Evolutionary conservation across 2,113 vertebrate genomes (phyloP).

Genomic region (Vireo altiloquus): DNA sequence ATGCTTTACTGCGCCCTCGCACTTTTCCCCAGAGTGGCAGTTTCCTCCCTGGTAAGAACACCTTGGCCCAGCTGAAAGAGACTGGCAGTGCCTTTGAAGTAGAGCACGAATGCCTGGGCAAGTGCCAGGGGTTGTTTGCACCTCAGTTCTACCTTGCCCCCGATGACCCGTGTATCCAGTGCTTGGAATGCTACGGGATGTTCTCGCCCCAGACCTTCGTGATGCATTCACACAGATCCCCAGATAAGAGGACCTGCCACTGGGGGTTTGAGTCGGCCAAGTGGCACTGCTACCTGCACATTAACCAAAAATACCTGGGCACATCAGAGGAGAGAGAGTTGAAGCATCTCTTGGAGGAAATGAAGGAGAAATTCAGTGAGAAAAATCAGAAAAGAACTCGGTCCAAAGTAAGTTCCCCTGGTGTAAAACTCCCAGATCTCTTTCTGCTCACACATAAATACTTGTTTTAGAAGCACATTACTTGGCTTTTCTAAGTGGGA

Average conservation of each 20-base stretch:
- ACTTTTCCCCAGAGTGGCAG: constrained; percentile 79
- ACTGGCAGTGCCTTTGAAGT: constrained; percentile 92
- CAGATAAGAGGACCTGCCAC: constrained; percentile 98
- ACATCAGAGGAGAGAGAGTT: constrained; percentile 83
- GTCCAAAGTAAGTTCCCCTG: constrained; percentile 86
- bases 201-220: constrained; percentile 97
- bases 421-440: not conserved
- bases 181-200: constrained; percentile 92
- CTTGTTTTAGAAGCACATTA: not conserved
- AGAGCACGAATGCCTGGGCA: constrained; percentile 96
- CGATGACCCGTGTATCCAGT: constrained; percentile 92
- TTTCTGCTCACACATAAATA: not conserved
- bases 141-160: constrained; percentile 92
- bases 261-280: constrained; percentile 98
- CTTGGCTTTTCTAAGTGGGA: constrained; percentile 7
- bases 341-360: constrained; percentile 87
- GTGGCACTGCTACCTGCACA: constrained; percentile 97
- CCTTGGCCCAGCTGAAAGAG: constrained; percentile 84
- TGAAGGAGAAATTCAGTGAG: constrained; percentile 94
- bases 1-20: constrained; percentile 89
- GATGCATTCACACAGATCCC: constrained; percentile 95
- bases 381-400: constrained; percentile 79
- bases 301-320: constrained; percentile 90
- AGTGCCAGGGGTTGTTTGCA: constrained; percentile 95
- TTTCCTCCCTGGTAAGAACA: constrained; percentile 80